phyloP scores from a whole-genome alignment of 1,140 invertebrate species.

The Trachelipus rathkii region DNA sequence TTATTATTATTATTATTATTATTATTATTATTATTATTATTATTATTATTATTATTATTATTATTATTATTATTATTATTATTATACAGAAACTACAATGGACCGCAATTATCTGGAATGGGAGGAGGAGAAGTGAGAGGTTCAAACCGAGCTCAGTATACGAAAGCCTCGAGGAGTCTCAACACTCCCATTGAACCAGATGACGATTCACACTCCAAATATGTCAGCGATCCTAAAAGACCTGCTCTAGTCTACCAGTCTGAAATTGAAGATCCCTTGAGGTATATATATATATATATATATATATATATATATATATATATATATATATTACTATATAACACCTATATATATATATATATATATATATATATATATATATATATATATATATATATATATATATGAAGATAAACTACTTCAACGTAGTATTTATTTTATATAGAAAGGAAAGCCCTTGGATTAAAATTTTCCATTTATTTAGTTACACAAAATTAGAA shows the following conservation, averaged over 20 bases:
- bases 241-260: constrained; percentile 60
- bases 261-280: constrained; percentile 74
- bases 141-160: constrained; percentile 39
- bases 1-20: constrained; percentile 22
- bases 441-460: too few relatives aligned
- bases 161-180: constrained; percentile 51
- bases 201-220: constrained; percentile 80
- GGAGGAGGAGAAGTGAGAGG: constrained; percentile 56
- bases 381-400: constrained; percentile 17
- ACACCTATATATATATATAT: constrained; percentile 17
- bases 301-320: not conserved
- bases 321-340: not conserved
- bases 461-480: too few relatives aligned
- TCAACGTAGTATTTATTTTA: too few relatives aligned
- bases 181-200: constrained; percentile 82
- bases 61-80: not conserved
- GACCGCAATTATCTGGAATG: constrained; percentile 57
- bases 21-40: not conserved
- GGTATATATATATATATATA: constrained; percentile 41
- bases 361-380: constrained; percentile 32
- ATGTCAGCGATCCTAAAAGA: constrained; percentile 60
- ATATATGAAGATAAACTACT: too few relatives aligned
- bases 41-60: not conserved
- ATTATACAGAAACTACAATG: constrained; percentile 73
- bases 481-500: too few relatives aligned